Evolutionary conservation across 2,888 invertebrate species (phyloP).

Genomic region (Diploptera punctata): DNA sequence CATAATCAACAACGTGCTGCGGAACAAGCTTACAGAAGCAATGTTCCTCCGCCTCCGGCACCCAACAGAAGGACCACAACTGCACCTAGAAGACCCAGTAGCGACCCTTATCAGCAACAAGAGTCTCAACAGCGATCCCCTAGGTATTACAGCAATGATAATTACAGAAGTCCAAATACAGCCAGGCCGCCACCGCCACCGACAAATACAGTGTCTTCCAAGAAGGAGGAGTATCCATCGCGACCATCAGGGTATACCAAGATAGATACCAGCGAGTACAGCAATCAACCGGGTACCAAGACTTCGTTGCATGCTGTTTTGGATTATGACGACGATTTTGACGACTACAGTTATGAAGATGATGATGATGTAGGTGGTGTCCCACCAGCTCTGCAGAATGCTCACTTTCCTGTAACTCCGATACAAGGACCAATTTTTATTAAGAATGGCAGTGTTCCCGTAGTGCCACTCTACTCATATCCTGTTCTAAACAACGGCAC

Average conservation of each 20-base stretch:
- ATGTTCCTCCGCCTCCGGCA: slow-evolving; percentile 44
- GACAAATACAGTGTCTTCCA: neutral
- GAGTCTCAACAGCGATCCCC: slow-evolving; percentile 33
- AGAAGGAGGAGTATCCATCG: slow-evolving; percentile 34
- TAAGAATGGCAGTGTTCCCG: slow-evolving; percentile 85
- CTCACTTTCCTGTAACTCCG: slow-evolving; percentile 71
- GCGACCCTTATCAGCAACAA: slow-evolving; percentile 39
- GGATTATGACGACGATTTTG: slow-evolving; percentile 72
- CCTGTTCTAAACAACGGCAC: slow-evolving; percentile 85
- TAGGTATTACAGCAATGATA: slow-evolving; percentile 30
- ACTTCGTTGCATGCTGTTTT: slow-evolving; percentile 75
- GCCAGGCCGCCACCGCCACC: neutral
- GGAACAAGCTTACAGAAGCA: slow-evolving; percentile 42
- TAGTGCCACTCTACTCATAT: slow-evolving; percentile 85
- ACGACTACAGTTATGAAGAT: slow-evolving; percentile 65
- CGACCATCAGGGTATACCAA: slow-evolving; percentile 50
- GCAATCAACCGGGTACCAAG: slow-evolving; percentile 55
- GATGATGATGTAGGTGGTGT: slow-evolving; percentile 51
- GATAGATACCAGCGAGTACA: slow-evolving; percentile 50
- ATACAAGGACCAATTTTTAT: slow-evolving; percentile 85
- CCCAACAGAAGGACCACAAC: slow-evolving; percentile 37
- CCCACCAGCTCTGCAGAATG: slow-evolving; percentile 32
- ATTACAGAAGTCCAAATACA: slow-evolving; percentile 21
- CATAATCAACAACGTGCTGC: slow-evolving; percentile 11
- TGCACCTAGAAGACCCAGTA: slow-evolving; percentile 9